Conservation (phyloP, 53 echinoderm and acorn worm species). For the Holothuria scabra region DNA sequence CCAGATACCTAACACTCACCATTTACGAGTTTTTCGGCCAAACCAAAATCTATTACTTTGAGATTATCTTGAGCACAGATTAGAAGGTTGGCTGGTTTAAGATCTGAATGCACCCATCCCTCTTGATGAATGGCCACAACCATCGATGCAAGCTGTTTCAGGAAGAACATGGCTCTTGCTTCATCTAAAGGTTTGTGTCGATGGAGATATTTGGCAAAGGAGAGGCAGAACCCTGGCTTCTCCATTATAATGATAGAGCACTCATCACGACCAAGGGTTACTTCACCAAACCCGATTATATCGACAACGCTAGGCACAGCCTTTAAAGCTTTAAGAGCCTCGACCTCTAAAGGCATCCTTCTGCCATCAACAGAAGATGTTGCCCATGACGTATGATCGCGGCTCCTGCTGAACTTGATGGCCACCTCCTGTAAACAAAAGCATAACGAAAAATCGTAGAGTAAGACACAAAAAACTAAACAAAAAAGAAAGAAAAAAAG, state of each 20-base stretch:
- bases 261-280: not conserved
- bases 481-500: too few relatives aligned
- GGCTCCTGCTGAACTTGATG: constrained; percentile 24
- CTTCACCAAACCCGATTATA: constrained; percentile 9
- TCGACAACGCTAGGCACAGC: constrained; percentile 37
- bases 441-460: too few relatives aligned
- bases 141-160: not conserved
- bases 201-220: constrained; percentile 10
- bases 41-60: constrained; percentile 4
- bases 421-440: constrained; percentile 25
- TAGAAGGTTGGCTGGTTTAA: constrained; percentile 20
- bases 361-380: not conserved
- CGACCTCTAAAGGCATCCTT: not conserved
- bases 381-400: not conserved
- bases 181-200: not conserved
- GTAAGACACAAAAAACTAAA: too few relatives aligned
- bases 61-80: constrained; percentile 16
- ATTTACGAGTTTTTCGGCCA: not conserved
- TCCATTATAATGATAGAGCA: constrained; percentile 11
- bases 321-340: not conserved
- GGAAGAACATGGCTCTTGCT: not conserved
- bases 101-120: constrained; percentile 22
- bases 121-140: constrained; percentile 10
- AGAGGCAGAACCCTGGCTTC: constrained; percentile 14
- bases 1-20: not conserved